Evolutionary conservation across 2,888 invertebrate species (phyloP).

Genomic region (Pseudococcus jackbeardsleyi): DNA sequence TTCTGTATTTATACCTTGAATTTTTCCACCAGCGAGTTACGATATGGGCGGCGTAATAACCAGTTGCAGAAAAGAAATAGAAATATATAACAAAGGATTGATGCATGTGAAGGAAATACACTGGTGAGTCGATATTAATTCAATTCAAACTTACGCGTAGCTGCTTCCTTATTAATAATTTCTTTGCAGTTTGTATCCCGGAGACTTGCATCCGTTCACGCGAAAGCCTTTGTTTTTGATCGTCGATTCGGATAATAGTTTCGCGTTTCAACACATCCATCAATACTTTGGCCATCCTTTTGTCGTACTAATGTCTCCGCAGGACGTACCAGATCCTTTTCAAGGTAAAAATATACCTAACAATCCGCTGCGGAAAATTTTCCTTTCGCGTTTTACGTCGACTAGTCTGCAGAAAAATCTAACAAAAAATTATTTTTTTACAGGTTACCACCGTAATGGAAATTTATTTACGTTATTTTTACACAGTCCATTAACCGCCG

Average conservation of each 20-base stretch:
- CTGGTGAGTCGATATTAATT: slow-evolving; percentile 70
- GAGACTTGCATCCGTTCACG: slow-evolving; percentile 93
- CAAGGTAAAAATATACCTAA: slow-evolving; percentile 79
- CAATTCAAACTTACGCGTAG: not conserved
- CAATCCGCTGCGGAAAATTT: not conserved
- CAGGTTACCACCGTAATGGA: slow-evolving; percentile 88
- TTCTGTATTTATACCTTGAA: no score
- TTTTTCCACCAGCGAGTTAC: slow-evolving; percentile 79
- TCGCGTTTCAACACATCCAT: slow-evolving; percentile 91
- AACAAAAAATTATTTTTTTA: slow-evolving; percentile 68
- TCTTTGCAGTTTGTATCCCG: slow-evolving; percentile 82
- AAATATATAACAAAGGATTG: slow-evolving; percentile 70
- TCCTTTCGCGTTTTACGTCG: not conserved
- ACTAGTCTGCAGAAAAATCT: not conserved
- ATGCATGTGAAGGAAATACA: slow-evolving; percentile 72
- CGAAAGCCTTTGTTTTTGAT: slow-evolving; percentile 93
- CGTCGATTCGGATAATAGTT: slow-evolving; percentile 95
- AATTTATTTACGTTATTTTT: slow-evolving; percentile 95
- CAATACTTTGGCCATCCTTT: slow-evolving; percentile 93
- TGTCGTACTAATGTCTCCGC: slow-evolving; percentile 93
- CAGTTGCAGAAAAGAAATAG: slow-evolving; percentile 85
- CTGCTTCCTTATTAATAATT: slow-evolving; percentile 21
- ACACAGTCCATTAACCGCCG: slow-evolving; percentile 92
- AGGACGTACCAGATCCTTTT: slow-evolving; percentile 87
- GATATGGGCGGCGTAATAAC: slow-evolving; percentile 93